Base-by-base conservation (phyloP, 2,113 vertebrate species). In the Terrapene triunguis region DNA sequence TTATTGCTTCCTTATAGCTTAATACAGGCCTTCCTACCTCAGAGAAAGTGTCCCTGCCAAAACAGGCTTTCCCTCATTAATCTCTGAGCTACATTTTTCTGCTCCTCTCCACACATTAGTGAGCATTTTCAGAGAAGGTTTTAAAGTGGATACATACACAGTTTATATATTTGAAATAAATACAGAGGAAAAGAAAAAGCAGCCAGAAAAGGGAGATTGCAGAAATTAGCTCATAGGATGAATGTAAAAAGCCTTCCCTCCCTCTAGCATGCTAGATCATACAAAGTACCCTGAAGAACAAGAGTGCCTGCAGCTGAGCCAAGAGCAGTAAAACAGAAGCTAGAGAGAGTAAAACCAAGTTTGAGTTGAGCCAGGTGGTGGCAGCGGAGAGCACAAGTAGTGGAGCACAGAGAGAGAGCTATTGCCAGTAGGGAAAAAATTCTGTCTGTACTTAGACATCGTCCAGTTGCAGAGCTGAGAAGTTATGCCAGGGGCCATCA, bases 381-480 rank as follows among this genome's bases (percentile, higher is more conserved):
- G 93, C 89, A 94, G 88, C 82, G 12, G 42, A 94, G 87, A 95
- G 87, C 74, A 84, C 87, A 91, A 93, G 84, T 54, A 69, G 76
- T 72, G 27, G 74, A 96, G 94, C 74, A 91, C 54, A 95, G 87
- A 96, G 54, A 94, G 76, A 96, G 69, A 92, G 84, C 88, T 72
- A 10, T 76, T 92, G 97, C 94, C 94, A 86, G 88, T 74, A 93
- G 90, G 96, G 53, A 96, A 80, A 82, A 95, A 76, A 84, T 44
- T n/a, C 48, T 94, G 91, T 97, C 93, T 98, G 96, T 99, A 99
- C 98, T 99, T 99, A 96, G 98, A 98, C 96, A 55, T 97, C 97
- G 96, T 99, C 98, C 98, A 98, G 98, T 96, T 99, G 98, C 65
- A 96, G 95, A 93, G 98, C 98, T 65, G 98, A 99, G 96, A 98